These are phyloP conservation scores for Plectrocnemia conspersa DNA, from an alignment of 1,140 invertebrate genomes.

Conservation along the genomic window DNA sequence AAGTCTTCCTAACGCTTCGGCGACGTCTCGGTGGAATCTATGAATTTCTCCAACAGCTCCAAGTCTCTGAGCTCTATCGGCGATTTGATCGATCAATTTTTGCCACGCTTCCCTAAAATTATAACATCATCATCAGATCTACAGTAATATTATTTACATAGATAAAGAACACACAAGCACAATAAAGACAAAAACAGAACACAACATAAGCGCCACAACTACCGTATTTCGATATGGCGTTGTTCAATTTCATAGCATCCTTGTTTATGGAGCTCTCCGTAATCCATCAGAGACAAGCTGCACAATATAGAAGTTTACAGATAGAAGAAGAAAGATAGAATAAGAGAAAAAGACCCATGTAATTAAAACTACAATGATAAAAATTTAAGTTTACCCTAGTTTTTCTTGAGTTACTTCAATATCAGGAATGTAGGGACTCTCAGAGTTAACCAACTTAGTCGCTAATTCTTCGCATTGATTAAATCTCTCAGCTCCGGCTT, in stretches of 20 bases:
- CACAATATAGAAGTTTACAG: too few species aligned
- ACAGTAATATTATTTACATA: background rate
- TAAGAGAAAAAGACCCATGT: background rate
- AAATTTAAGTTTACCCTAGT: slow-evolving; percentile 63
- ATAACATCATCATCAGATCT: background rate
- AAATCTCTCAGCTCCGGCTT: slow-evolving; percentile 87
- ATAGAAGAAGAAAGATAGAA: background rate
- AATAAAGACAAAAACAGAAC: background rate
- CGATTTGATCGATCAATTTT: slow-evolving; percentile 77
- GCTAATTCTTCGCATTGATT: slow-evolving; percentile 89
- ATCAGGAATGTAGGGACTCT: slow-evolving; percentile 83
- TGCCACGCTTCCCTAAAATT: slow-evolving; percentile 76
- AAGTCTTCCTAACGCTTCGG: slow-evolving; percentile 85
- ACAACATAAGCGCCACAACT: background rate
- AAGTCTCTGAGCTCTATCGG: slow-evolving; percentile 78
- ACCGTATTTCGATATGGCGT: background rate
- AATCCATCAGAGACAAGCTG: background rate
- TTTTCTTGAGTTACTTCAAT: slow-evolving; percentile 84
- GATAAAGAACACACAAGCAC: background rate
- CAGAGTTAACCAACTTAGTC: slow-evolving; percentile 81
- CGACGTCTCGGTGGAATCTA: slow-evolving; percentile 92
- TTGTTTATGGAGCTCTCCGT: background rate
- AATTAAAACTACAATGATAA: background rate
- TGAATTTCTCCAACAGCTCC: slow-evolving; percentile 94
- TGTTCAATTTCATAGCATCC: background rate